Evolutionary conservation across 2,888 invertebrate genomes (phyloP).

Genomic region (Diadromus collaris): DNA sequence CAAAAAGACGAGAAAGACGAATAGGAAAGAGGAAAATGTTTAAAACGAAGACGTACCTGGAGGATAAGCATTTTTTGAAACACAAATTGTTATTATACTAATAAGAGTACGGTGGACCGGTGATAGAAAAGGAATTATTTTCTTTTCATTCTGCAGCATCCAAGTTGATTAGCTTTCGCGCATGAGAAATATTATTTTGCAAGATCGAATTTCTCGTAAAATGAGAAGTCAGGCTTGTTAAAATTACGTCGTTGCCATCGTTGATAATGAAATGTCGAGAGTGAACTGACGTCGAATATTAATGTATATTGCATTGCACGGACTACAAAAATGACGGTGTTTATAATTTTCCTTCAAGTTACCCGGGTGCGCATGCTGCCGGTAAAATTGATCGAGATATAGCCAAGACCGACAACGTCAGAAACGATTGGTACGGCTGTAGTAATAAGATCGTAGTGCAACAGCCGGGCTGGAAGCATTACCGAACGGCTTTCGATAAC

Average conservation of each 20-base stretch:
- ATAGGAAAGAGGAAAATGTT: neutral
- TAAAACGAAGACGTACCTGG: neutral
- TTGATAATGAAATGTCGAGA: neutral
- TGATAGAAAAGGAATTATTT: neutral
- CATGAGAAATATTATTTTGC: neutral
- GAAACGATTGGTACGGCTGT: conserved; percentile 30
- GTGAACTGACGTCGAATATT: too few relatives aligned
- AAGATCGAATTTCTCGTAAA: too few relatives aligned
- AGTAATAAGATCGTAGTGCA: conserved; percentile 6
- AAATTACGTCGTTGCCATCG: neutral
- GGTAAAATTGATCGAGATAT: neutral
- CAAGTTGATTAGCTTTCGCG: neutral
- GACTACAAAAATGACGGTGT: neutral
- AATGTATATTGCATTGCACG: neutral
- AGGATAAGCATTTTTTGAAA: neutral
- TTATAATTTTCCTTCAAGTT: neutral
- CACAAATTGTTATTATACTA: neutral
- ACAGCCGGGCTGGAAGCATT: neutral
- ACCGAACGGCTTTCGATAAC: conserved; percentile 25
- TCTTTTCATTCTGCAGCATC: neutral
- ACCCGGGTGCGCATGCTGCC: neutral
- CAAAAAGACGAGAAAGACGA: conserved; percentile 7
- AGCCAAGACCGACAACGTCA: neutral
- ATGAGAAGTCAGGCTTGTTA: too few relatives aligned
- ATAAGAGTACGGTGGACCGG: neutral